Base-by-base conservation (phyloP, 2,113 vertebrate species). In the Toxotes chatareus region DNA sequence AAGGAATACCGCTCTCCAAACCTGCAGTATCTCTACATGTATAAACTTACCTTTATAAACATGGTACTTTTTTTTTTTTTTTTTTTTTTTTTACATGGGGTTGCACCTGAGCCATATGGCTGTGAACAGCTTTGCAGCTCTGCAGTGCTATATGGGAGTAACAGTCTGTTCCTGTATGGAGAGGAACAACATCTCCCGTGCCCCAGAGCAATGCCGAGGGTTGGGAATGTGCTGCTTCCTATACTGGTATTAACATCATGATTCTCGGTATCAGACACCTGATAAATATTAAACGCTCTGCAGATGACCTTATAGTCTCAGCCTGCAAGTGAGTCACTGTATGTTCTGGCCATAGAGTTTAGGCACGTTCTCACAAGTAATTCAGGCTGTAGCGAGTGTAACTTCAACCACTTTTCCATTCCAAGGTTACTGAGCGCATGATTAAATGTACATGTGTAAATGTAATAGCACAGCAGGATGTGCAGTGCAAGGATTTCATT, bases 371-470 rank as follows among this genome's bases (percentile, higher is more conserved):
- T 61, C 49, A 47, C 16, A 8, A 38, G 38, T 57, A 36, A 82
- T 55, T 65, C 46, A 67, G 42, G 21, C 61, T 7, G 3, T n/a
- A 55, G 67, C 19, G n/a, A 44, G 46, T 7, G 36, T n/a, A 27
- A 76, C 61, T 55, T 60, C 21, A 34, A 34, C 59, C 21, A 40
- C 47, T 31, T 62, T 64, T 23, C 65, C 73, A 68, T 66, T 63
- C 23, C 32, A 17, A 49, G 40, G 42, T 53, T 13, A 38, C 12
- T 49, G 49, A 31, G 44, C 5, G 4, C 32, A 12, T 53, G 68
- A 84, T 73, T 76, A 76, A 77, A 82, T 80, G 62, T 76, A 73
- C 72, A 85, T 82, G 75, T 80, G 62, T 76, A 73, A 75, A 85
- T 82, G 75, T 61, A 63, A 70, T 27, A 61, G 32, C 38, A 2